These are phyloP conservation scores for Drosophila nebulosa DNA, from an alignment of 1,140 invertebrate species.

Conservation along the genomic window DNA sequence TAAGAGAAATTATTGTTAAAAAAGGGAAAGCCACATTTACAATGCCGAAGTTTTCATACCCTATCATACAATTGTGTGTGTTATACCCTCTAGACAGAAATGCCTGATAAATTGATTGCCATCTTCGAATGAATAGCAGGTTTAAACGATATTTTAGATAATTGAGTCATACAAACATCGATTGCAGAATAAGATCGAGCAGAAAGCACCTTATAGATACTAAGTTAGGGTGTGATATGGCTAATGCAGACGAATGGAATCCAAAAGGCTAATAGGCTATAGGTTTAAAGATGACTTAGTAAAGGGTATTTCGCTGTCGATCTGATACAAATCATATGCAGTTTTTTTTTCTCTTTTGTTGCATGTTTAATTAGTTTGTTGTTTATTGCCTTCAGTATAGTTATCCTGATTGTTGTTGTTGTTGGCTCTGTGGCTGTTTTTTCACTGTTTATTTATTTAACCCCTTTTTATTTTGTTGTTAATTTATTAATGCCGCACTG, in stretches of 20 bases:
- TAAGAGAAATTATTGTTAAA: constrained; percentile 10
- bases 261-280: too few species aligned
- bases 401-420: constrained; percentile 32
- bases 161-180: too few species aligned
- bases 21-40: neutral
- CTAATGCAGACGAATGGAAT: too few species aligned
- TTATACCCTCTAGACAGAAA: too few species aligned
- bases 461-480: constrained; percentile 37
- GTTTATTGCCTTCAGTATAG: constrained; percentile 50
- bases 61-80: too few species aligned
- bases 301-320: neutral
- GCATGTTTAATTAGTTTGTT: constrained; percentile 73
- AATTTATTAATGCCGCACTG: constrained; percentile 70
- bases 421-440: constrained; percentile 34
- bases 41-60: constrained; percentile 12
- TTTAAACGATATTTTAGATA: too few species aligned
- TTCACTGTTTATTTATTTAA: constrained; percentile 65
- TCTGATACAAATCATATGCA: neutral
- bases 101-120: too few species aligned
- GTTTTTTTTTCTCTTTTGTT: constrained; percentile 33
- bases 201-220: too few species aligned
- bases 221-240: too few species aligned
- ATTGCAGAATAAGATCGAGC: too few species aligned
- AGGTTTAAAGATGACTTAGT: too few species aligned
- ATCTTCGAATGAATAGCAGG: too few species aligned